Evolutionary conservation across 2,113 vertebrate genomes (phyloP).

Genomic region (Hippocampus abdominalis): DNA sequence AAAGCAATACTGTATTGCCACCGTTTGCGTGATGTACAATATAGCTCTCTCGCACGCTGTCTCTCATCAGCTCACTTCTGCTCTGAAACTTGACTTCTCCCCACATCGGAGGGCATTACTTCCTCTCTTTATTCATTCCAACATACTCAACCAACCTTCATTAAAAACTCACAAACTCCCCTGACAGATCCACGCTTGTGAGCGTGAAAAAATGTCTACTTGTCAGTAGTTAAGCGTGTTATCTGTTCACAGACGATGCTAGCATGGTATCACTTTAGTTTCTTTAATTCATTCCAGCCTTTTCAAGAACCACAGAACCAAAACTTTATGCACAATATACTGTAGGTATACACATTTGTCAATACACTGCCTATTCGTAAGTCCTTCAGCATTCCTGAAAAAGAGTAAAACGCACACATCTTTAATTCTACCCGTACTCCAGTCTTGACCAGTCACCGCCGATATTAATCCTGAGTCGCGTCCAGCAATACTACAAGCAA

Average conservation of each 20-base stretch:
- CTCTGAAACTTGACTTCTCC: conserved; percentile 65
- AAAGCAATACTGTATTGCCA: not conserved
- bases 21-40: not conserved
- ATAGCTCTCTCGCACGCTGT: conserved; percentile 1
- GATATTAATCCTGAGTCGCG: too few species aligned
- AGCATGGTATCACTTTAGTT: not conserved
- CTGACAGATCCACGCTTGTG: not conserved
- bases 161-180: too few species aligned
- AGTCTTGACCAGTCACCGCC: too few species aligned
- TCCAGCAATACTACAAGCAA: too few species aligned
- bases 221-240: not conserved
- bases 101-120: conserved; percentile 26
- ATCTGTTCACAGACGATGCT: not conserved
- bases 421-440: too few species aligned
- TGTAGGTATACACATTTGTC: too few species aligned
- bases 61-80: conserved; percentile 51
- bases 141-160: not conserved
- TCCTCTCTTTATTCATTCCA: not conserved
- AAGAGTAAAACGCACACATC: too few species aligned
- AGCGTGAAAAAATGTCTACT: not conserved
- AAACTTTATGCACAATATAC: too few species aligned
- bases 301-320: too few species aligned
- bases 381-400: too few species aligned
- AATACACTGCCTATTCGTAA: too few species aligned
- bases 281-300: too few species aligned